These are phyloP conservation scores for Neoseiulus cucumeris DNA, from an alignment of 1,140 invertebrate species.

Conservation along the genomic window DNA sequence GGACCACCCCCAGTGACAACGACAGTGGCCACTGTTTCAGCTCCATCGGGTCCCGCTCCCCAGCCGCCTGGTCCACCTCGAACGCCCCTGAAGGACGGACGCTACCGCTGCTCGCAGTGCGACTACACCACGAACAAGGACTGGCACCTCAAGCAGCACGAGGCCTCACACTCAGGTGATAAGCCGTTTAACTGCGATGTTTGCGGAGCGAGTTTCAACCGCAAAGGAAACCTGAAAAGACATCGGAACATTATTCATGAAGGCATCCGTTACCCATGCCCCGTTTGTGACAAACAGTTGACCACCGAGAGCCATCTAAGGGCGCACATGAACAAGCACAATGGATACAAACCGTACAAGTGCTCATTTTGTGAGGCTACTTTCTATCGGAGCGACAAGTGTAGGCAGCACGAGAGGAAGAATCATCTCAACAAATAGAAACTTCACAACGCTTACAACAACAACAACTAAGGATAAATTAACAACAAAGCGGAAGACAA, in stretches of 20 bases:
- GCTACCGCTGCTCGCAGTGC: constrained; percentile 10
- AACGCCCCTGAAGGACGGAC: constrained; percentile 6
- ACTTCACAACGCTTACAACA: too few species aligned
- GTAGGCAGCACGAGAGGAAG: constrained; percentile 10
- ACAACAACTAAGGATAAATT: too few species aligned
- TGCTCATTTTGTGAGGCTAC: constrained; percentile 6
- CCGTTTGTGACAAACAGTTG: constrained; percentile 3
- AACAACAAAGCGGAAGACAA: too few species aligned
- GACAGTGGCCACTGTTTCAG: background rate
- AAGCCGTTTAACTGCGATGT: constrained; percentile 11
- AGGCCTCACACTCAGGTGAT: constrained; percentile 7
- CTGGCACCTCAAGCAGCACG: constrained; percentile 11
- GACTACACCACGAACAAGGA: constrained; percentile 11
- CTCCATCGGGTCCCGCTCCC: background rate
- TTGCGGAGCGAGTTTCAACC: constrained; percentile 6
- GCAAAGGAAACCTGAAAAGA: constrained; percentile 6
- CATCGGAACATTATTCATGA: constrained; percentile 11
- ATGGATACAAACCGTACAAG: constrained; percentile 7
- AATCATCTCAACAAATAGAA: constrained; percentile 1
- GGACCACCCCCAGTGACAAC: background rate
- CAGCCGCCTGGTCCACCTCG: constrained; percentile 5
- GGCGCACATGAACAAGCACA: constrained; percentile 11
- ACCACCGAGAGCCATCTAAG: constrained; percentile 8
- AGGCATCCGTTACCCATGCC: constrained; percentile 6
- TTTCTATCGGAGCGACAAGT: constrained; percentile 11